These are phyloP conservation scores for Atrina japonica DNA, from an alignment of 2,888 invertebrate genomes.

Conservation along the genomic window DNA sequence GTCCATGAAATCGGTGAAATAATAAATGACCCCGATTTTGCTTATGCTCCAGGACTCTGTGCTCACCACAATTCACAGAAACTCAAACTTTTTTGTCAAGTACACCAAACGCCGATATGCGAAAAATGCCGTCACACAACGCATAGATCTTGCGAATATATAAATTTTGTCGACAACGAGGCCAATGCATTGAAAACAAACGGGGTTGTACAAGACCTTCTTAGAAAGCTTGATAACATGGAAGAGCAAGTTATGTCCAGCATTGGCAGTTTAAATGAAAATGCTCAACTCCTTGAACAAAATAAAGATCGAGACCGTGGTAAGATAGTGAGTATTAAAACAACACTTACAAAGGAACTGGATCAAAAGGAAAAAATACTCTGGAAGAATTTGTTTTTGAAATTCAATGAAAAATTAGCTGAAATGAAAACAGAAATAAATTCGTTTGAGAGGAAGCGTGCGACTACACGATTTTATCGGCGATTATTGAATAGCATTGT, in stretches of 20 bases:
- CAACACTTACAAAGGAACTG: background rate
- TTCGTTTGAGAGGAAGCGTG: constrained; percentile 10
- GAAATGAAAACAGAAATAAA: constrained; percentile 21
- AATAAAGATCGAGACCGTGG: background rate
- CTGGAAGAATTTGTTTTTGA: background rate
- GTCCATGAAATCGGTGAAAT: constrained; percentile 5
- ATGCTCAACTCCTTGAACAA: background rate
- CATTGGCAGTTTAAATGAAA: constrained; percentile 10
- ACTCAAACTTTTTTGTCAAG: constrained; percentile 8
- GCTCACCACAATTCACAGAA: background rate
- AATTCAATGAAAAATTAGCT: constrained; percentile 6
- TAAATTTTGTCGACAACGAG: constrained; percentile 5
- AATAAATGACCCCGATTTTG: background rate
- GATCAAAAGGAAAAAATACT: constrained; percentile 17
- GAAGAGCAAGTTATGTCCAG: background rate
- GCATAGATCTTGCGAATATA: background rate
- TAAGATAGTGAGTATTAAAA: background rate
- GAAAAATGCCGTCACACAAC: constrained; percentile 1
- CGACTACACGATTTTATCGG: constrained; percentile 8
- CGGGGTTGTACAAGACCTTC: background rate
- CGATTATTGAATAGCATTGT: background rate
- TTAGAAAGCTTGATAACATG: background rate
- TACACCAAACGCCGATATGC: constrained; percentile 1
- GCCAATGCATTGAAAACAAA: background rate
- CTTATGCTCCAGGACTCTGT: constrained; percentile 13